These are phyloP conservation scores for Leiothrix lutea DNA, from an alignment of 2,113 vertebrate genomes.

Conservation along the genomic window DNA sequence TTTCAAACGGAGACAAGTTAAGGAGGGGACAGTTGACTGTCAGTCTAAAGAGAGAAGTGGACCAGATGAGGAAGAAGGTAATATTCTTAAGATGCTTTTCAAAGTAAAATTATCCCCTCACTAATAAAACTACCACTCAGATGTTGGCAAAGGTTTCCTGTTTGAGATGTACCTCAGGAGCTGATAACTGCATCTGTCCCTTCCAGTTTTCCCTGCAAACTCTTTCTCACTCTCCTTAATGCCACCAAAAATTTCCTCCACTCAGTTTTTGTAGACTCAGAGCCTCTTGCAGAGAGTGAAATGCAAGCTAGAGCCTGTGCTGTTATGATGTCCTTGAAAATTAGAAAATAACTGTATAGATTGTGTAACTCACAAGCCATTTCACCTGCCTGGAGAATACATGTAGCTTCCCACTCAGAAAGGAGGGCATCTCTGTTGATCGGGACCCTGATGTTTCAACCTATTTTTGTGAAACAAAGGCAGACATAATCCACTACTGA, in stretches of 20 bases:
- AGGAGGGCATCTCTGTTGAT: neutral
- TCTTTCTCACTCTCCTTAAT: neutral
- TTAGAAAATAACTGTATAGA: neutral
- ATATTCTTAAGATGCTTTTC: neutral
- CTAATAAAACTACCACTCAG: neutral
- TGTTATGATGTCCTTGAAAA: neutral
- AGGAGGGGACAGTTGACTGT: neutral
- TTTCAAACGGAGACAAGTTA: neutral
- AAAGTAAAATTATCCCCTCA: neutral
- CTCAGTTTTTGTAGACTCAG: neutral
- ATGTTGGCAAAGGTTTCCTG: neutral
- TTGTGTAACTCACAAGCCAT: neutral
- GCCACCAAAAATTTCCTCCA: fast-evolving
- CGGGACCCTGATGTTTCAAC: neutral
- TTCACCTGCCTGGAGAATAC: neutral
- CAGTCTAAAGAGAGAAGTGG: neutral
- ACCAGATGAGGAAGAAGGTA: neutral
- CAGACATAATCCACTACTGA: neutral
- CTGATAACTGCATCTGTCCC: no score
- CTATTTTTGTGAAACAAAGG: neutral
- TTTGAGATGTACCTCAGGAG: neutral
- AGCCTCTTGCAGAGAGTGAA: neutral
- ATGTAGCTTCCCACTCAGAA: neutral
- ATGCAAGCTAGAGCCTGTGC: neutral
- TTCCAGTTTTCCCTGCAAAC: neutral